A percentile compares a stretch with the other conserved stretches of the same genome.
Conservation (phyloP, 2,113 vertebrate genomes). For the Paradisaea rubra region DNA sequence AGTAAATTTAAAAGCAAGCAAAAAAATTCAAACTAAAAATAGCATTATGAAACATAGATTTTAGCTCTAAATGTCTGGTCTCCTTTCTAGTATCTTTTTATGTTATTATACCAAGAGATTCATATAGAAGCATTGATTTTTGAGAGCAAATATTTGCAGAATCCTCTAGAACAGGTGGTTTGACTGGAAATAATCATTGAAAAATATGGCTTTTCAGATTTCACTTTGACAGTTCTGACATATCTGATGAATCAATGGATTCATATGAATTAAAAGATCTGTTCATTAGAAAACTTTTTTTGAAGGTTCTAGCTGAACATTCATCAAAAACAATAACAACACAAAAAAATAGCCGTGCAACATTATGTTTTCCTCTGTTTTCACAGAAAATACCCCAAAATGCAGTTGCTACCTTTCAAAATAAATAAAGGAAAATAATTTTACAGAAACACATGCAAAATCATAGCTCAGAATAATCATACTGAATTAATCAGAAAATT, state of each 20-base stretch:
- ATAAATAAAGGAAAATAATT: not conserved
- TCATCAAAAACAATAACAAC: not conserved
- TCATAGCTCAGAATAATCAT: not conserved
- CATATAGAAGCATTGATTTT: not conserved
- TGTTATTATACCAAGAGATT: not conserved
- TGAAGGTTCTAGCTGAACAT: not conserved
- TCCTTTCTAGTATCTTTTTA: not conserved
- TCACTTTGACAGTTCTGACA: not conserved
- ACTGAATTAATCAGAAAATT: not conserved
- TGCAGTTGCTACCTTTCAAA: not conserved
- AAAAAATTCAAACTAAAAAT: not conserved
- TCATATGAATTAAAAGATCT: not conserved
- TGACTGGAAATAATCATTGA: not conserved
- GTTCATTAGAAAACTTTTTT: not conserved
- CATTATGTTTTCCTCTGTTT: not conserved
- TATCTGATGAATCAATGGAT: not conserved
- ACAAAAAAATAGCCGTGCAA: not conserved
- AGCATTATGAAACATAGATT: not conserved
- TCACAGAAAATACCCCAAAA: not conserved
- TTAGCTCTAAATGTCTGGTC: not conserved
- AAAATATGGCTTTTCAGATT: not conserved
- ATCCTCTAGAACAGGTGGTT: not conserved
- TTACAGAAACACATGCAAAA: not conserved
- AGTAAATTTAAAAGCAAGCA: not conserved
- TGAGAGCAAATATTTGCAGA: not conserved